A percentile compares a stretch with the other conserved stretches of the same genome.
These are phyloP conservation scores for Diadophis punctatus DNA, from an alignment of 2,113 vertebrate species.

Conservation along the genomic window DNA sequence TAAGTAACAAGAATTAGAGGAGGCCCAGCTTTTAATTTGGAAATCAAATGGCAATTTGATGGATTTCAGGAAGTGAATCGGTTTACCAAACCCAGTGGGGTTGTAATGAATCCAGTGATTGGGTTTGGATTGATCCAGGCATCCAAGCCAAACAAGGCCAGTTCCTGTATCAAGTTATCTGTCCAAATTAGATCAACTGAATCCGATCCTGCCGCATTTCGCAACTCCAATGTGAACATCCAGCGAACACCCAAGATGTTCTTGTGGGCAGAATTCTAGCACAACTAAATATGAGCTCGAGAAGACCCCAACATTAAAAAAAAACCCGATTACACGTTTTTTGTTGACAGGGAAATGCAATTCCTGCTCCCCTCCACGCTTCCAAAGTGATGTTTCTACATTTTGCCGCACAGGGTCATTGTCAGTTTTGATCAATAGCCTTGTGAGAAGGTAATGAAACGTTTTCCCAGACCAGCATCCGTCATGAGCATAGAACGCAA, in stretches of 20 bases:
- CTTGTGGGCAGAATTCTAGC: not conserved
- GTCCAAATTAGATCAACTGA: not conserved
- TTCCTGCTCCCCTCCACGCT: not conserved
- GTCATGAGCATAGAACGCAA: accelerated
- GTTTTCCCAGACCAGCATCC: not conserved
- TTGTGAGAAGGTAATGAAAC: not conserved
- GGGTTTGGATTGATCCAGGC: not conserved
- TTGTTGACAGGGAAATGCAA: not conserved
- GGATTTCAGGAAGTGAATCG: not conserved
- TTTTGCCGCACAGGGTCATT: not conserved
- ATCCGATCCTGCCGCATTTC: not conserved
- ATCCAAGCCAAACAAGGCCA: not conserved
- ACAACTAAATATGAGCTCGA: not conserved
- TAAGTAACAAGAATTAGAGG: not conserved
- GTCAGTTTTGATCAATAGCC: not conserved
- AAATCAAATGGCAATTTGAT: not conserved
- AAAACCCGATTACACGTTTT: not conserved
- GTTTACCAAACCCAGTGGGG: not conserved
- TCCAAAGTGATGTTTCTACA: not conserved
- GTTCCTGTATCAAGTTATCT: not conserved
- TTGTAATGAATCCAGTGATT: not conserved
- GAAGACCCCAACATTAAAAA: not conserved
- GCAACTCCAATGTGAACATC: not conserved
- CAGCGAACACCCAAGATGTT: not conserved
- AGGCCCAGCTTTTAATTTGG: not conserved